phyloP scores from a whole-genome alignment of 2,888 invertebrate species.

The Prionchulus punctatus region DNA sequence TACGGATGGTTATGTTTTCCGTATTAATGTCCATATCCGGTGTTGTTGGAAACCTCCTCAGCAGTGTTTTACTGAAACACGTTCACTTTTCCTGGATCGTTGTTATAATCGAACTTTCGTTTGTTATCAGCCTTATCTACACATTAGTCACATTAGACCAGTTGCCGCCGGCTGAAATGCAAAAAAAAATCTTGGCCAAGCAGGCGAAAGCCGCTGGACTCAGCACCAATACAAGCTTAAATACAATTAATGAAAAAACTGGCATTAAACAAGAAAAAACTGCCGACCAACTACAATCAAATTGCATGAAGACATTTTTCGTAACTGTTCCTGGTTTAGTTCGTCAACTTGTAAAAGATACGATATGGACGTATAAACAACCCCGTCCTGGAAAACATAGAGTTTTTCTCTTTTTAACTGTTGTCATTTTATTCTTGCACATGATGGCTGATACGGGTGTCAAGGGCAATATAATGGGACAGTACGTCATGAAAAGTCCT shows the following conservation, averaged over 20 bases:
- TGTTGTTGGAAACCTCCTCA: background rate
- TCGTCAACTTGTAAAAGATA: background rate
- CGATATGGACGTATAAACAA: background rate
- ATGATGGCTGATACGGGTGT: conserved; percentile 1
- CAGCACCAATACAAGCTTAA: too few species aligned
- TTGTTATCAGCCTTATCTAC: background rate
- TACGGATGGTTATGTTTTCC: background rate
- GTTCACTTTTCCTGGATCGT: background rate
- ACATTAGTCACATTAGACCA: background rate
- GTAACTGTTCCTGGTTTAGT: background rate
- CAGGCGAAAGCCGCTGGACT: background rate
- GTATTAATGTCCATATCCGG: background rate
- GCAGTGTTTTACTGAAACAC: background rate
- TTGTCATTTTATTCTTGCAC: background rate
- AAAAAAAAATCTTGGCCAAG: background rate
- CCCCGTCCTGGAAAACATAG: background rate
- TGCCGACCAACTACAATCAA: background rate
- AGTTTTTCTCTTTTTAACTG: background rate
- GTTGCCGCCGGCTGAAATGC: background rate
- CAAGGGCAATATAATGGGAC: background rate
- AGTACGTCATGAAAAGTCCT: background rate
- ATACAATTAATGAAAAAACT: too few species aligned
- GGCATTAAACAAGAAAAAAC: too few species aligned
- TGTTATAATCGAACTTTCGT: background rate
- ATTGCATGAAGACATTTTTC: background rate